These are phyloP conservation scores for Manis pentadactyla DNA, from an alignment of 2,797 vertebrate species.

Conservation along the genomic window DNA sequence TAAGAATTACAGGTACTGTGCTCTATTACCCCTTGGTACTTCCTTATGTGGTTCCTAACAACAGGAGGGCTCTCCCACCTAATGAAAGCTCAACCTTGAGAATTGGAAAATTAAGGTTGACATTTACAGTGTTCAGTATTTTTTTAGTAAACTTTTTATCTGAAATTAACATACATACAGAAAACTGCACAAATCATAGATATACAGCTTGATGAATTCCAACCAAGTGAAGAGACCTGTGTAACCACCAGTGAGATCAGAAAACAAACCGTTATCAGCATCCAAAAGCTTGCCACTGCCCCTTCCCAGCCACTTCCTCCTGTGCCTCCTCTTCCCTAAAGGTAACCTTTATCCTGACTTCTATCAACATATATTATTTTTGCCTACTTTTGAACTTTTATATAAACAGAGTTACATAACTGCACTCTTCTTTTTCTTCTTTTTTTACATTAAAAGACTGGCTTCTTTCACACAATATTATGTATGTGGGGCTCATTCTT, in stretches of 20 bases:
- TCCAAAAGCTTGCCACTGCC: neutral
- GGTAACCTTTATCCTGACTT: neutral
- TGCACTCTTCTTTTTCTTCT: neutral
- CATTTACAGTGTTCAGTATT: neutral
- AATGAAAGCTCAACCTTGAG: neutral
- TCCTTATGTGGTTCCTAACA: neutral
- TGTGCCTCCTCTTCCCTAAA: neutral
- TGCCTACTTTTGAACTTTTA: constrained; percentile 23
- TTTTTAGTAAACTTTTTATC: constrained; percentile 12
- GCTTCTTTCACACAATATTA: neutral
- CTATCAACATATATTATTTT: neutral
- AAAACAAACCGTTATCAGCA: neutral
- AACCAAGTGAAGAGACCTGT: neutral
- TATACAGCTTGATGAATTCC: neutral
- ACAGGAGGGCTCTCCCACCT: neutral
- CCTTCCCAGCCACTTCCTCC: neutral
- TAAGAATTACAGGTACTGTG: neutral
- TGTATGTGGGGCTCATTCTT: neutral
- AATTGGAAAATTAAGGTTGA: neutral
- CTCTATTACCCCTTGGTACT: neutral
- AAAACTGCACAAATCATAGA: neutral
- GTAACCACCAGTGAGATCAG: neutral
- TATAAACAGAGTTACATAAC: neutral
- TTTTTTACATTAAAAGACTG: neutral
- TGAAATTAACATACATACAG: neutral